These are phyloP conservation scores for Pachyramphus minor DNA, from an alignment of 2,113 vertebrate genomes.

Conservation along the genomic window DNA sequence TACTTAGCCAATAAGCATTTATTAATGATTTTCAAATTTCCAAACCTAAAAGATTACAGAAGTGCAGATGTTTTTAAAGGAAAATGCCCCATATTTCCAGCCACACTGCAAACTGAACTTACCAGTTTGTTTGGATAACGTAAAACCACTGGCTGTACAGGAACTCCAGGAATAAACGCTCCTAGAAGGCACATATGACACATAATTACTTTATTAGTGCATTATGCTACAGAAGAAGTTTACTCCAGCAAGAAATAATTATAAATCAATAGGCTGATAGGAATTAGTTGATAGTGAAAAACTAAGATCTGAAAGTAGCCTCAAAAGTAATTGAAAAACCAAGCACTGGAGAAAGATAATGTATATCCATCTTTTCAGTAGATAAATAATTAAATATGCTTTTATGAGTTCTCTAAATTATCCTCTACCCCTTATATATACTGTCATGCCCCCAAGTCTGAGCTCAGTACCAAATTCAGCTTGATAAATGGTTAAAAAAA, in stretches of 20 bases:
- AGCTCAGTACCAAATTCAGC: neutral
- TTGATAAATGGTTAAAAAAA: neutral
- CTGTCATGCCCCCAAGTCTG: neutral
- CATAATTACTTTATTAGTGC: neutral
- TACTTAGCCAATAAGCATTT: neutral
- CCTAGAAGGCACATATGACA: constrained; percentile 69
- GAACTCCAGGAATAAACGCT: constrained; percentile 94
- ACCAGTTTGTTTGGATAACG: constrained; percentile 94
- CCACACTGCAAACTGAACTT: constrained; percentile 29
- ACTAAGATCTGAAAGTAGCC: neutral
- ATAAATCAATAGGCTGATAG: neutral
- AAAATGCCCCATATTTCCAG: neutral
- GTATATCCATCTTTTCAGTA: neutral
- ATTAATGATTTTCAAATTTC: neutral
- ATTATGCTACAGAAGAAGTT: neutral
- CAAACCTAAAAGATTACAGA: neutral
- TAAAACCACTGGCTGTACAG: constrained; percentile 93
- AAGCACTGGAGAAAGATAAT: neutral
- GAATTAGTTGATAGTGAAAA: neutral
- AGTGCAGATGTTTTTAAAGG: neutral
- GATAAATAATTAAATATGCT: neutral
- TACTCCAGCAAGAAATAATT: neutral
- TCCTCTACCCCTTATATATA: neutral
- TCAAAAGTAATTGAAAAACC: neutral
- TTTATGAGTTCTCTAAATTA: neutral